Percentiles rank a stretch among this genome's conserved stretches.
Evolutionary conservation across 2,113 vertebrate genomes (phyloP).

Genomic region (Clinocottus analis): DNA sequence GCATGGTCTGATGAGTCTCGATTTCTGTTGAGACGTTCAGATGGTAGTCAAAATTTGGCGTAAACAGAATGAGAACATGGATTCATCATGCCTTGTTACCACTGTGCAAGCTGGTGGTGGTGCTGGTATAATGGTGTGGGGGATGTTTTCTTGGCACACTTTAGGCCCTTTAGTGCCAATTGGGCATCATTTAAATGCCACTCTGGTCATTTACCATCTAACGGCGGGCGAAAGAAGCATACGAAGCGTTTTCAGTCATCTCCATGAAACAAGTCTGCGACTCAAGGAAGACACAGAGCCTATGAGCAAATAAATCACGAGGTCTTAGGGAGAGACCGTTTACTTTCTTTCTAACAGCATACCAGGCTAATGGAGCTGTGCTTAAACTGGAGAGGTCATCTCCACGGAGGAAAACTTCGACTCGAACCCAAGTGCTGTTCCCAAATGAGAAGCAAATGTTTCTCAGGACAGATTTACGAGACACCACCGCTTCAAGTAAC

Average conservation of each 20-base stretch:
- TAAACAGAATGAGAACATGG: too few species aligned
- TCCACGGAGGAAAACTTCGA: constrained; percentile 10
- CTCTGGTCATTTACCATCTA: constrained; percentile 25
- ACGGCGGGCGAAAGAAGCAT: constrained; percentile 6
- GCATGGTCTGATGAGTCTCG: too few species aligned
- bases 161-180: too few species aligned
- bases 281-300: constrained; percentile 9
- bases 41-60: too few species aligned
- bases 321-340: constrained; percentile 1
- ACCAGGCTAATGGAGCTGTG: constrained; percentile 17
- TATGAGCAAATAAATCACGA: constrained; percentile 44
- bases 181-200: too few species aligned
- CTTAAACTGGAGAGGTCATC: constrained; percentile 35
- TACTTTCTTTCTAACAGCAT: constrained; percentile 14
- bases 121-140: too few species aligned
- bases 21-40: too few species aligned
- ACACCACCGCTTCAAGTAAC: constrained; percentile 24
- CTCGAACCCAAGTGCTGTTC: constrained; percentile 19
- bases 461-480: constrained; percentile 59
- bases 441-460: constrained; percentile 71
- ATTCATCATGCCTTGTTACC: too few species aligned
- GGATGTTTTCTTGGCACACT: too few species aligned
- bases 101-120: too few species aligned
- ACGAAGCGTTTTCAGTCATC: constrained; percentile 14
- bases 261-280: constrained; percentile 9